A percentile compares a stretch with the other conserved stretches of the same genome.
Evolutionary conservation across 1,140 invertebrate genomes (phyloP).

Genomic region (Proales similis): DNA sequence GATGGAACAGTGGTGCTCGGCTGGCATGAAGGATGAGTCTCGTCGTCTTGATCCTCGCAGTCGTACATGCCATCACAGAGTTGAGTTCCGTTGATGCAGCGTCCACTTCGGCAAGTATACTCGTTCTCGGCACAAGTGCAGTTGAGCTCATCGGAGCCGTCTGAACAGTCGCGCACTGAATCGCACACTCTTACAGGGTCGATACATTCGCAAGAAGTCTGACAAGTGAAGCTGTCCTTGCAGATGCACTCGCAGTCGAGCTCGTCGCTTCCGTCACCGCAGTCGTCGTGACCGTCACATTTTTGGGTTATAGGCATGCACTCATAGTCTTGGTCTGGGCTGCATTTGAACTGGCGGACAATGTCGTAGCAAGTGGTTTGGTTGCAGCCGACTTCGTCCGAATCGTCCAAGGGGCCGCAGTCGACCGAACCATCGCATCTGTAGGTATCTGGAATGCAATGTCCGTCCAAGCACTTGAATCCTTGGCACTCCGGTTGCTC

Average conservation of each 20-base stretch:
- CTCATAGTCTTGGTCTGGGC: neutral
- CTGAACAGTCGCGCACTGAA: conserved; percentile 43
- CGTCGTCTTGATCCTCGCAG: conserved; percentile 52
- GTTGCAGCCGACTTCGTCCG: conserved; percentile 38
- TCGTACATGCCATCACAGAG: conserved; percentile 42
- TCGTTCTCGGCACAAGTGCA: conserved; percentile 41
- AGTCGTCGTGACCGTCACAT: conserved; percentile 40
- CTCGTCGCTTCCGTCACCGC: conserved; percentile 39
- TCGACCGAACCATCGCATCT: conserved; percentile 18
- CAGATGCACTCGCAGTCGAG: conserved; percentile 18
- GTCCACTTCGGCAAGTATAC: conserved; percentile 43
- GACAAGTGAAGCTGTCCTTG: conserved; percentile 26
- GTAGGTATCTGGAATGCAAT: conserved; percentile 20
- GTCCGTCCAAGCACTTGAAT: conserved; percentile 24
- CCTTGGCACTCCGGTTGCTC: conserved; percentile 1
- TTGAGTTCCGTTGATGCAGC: conserved; percentile 39
- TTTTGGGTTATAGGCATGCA: conserved; percentile 30
- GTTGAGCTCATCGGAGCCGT: conserved; percentile 44
- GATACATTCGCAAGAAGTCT: conserved; percentile 42
- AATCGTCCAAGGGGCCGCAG: conserved; percentile 17
- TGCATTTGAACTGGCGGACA: conserved; percentile 13
- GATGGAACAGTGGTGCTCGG: too few species aligned
- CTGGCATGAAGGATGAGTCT: conserved; percentile 40
- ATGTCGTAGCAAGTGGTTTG: neutral
- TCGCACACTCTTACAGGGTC: conserved; percentile 42